Conservation (phyloP, 2,113 vertebrate genomes). For the Odobenus rosmarus region DNA sequence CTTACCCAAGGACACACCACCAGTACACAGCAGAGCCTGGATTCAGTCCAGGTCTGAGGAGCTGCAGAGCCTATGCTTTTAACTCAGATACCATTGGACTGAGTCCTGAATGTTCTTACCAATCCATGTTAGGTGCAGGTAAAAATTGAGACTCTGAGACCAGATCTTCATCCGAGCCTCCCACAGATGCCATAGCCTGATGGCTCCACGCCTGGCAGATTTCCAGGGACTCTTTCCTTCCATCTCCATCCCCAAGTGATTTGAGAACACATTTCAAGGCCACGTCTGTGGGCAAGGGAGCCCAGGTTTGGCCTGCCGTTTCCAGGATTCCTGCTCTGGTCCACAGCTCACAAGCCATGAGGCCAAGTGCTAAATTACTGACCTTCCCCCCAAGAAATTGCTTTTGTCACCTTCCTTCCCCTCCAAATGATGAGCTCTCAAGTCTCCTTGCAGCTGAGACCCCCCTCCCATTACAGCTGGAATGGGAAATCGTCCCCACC, state of each 20-base stretch:
- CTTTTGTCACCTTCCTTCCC: conserved; percentile 81
- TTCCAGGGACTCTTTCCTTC: conserved; percentile 54
- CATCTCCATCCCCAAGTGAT: conserved; percentile 64
- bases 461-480: background rate
- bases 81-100: background rate
- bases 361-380: conserved; percentile 73
- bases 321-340: conserved; percentile 76
- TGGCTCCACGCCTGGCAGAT: background rate
- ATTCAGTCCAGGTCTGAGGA: background rate
- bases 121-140: background rate
- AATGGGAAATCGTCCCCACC: background rate
- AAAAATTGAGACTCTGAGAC: background rate
- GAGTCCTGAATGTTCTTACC: background rate
- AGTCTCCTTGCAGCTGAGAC: conserved; percentile 71
- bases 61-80: background rate
- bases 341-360: conserved; percentile 75
- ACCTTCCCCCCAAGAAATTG: conserved; percentile 79
- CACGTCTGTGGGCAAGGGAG: conserved; percentile 50
- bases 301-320: conserved; percentile 65
- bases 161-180: background rate
- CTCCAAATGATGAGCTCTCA: conserved; percentile 76
- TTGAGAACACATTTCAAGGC: conserved; percentile 57
- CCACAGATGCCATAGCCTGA: background rate
- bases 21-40: background rate
- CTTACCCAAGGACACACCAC: background rate